Percentiles rank a stretch among this genome's conserved stretches.
Conservation (phyloP, 2,888 invertebrate genomes). For the Zele albiditarsus region DNA sequence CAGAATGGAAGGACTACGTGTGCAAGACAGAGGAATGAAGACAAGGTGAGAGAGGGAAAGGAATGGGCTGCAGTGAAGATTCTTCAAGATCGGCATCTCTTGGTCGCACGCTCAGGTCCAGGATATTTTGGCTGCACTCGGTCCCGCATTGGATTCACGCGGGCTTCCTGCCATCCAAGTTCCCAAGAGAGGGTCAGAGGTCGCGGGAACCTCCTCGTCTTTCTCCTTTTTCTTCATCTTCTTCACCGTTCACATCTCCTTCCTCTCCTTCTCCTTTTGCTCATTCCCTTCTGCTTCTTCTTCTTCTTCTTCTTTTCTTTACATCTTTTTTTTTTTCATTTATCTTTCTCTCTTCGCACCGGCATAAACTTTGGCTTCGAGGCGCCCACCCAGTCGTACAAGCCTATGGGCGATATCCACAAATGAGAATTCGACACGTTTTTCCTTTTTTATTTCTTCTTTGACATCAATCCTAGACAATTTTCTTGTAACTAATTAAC, state of each 20-base stretch:
- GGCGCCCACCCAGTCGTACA: slow-evolving; percentile 30
- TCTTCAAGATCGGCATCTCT: slow-evolving; percentile 29
- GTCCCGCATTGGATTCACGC: slow-evolving; percentile 23
- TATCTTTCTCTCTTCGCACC: slow-evolving; percentile 33
- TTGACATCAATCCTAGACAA: too few relatives aligned
- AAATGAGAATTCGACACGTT: slow-evolving; percentile 28
- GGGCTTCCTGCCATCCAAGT: slow-evolving; percentile 34
- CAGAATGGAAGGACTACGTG: background rate
- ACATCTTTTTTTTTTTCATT: slow-evolving; percentile 25
- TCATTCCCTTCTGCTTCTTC: slow-evolving; percentile 14
- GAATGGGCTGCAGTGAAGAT: slow-evolving; percentile 8
- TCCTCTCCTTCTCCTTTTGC: slow-evolving; percentile 39
- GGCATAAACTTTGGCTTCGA: slow-evolving; percentile 20
- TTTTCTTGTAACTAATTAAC: too few relatives aligned
- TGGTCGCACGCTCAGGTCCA: slow-evolving; percentile 30
- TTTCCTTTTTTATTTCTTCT: background rate
- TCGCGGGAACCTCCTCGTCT: slow-evolving; percentile 62
- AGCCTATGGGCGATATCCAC: background rate
- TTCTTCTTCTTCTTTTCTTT: slow-evolving; percentile 29
- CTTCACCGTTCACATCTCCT: slow-evolving; percentile 37
- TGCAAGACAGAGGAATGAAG: slow-evolving; percentile 6
- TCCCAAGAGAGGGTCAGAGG: slow-evolving; percentile 33
- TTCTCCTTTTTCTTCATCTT: slow-evolving; percentile 37
- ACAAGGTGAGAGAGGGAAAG: background rate
- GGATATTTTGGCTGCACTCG: slow-evolving; percentile 31